phyloP scores from a whole-genome alignment of 2,797 vertebrate genomes.

The Manis crassicaudata region DNA sequence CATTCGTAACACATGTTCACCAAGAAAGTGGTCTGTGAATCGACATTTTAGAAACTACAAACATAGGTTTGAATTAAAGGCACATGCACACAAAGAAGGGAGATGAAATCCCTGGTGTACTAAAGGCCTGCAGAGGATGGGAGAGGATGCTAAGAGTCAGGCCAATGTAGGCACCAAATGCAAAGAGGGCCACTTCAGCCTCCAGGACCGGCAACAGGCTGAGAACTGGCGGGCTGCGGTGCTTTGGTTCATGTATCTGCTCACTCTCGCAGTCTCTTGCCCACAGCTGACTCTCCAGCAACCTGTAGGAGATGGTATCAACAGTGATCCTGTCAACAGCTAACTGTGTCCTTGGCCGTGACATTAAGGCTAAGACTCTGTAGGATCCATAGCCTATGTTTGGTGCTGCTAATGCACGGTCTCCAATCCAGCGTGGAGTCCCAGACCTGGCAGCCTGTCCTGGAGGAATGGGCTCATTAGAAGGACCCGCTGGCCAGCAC shows the following conservation, averaged over 20 bases:
- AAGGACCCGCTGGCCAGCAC: neutral
- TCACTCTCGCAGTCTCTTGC: neutral
- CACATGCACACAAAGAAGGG: neutral
- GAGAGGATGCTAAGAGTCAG: neutral
- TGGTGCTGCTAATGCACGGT: neutral
- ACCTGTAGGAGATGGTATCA: neutral
- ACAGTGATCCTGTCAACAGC: neutral
- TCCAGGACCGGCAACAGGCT: no score
- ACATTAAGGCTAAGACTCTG: neutral
- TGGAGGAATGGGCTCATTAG: neutral
- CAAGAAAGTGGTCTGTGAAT: slow-evolving; percentile 78
- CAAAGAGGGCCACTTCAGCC: neutral
- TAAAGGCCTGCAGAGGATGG: neutral
- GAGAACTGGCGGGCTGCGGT: neutral
- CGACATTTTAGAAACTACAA: slow-evolving; percentile 66
- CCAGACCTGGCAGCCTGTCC: neutral
- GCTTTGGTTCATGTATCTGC: neutral
- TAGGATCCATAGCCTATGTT: neutral
- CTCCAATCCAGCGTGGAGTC: neutral
- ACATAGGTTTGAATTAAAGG: slow-evolving; percentile 68
- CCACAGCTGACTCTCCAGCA: neutral
- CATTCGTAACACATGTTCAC: slow-evolving; percentile 51
- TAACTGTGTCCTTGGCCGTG: neutral
- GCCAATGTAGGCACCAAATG: neutral
- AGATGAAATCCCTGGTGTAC: neutral